These are phyloP conservation scores for Lepidothrix coronata DNA, from an alignment of 2,113 vertebrate genomes.

Conservation along the genomic window DNA sequence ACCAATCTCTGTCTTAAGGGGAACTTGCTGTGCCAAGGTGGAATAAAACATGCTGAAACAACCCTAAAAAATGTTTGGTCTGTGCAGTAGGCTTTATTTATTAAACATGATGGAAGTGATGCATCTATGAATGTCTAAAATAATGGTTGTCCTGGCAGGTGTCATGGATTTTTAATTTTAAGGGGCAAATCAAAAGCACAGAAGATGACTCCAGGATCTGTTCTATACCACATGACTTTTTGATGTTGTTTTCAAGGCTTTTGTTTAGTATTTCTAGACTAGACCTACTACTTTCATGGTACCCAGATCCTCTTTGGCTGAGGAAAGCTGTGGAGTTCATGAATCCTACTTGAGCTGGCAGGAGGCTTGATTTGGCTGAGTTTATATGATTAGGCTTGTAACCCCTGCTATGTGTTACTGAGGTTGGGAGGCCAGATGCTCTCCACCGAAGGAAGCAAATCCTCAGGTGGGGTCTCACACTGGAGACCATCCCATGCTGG, in stretches of 20 bases:
- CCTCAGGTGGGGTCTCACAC: rapidly evolving
- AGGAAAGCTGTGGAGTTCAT: background rate
- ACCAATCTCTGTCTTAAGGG: background rate
- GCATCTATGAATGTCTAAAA: background rate
- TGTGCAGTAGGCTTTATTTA: background rate
- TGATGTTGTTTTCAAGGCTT: background rate
- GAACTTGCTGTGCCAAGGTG: background rate
- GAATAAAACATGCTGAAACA: background rate
- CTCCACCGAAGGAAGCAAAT: background rate
- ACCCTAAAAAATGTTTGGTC: background rate
- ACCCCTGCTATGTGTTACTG: background rate
- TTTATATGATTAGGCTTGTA: background rate
- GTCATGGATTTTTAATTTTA: background rate
- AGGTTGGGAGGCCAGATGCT: background rate
- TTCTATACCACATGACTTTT: background rate
- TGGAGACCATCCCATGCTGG: background rate
- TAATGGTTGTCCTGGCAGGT: background rate
- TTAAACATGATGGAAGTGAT: background rate
- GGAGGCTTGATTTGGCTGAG: background rate
- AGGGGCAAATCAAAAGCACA: background rate
- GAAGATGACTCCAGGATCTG: background rate
- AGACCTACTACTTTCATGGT: background rate
- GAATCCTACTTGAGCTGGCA: background rate
- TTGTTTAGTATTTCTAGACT: background rate
- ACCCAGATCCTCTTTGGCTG: background rate